Percentiles rank a stretch among this genome's conserved stretches.
phyloP scores from a whole-genome alignment of 1,140 invertebrate genomes.

The Bombus confusus region DNA sequence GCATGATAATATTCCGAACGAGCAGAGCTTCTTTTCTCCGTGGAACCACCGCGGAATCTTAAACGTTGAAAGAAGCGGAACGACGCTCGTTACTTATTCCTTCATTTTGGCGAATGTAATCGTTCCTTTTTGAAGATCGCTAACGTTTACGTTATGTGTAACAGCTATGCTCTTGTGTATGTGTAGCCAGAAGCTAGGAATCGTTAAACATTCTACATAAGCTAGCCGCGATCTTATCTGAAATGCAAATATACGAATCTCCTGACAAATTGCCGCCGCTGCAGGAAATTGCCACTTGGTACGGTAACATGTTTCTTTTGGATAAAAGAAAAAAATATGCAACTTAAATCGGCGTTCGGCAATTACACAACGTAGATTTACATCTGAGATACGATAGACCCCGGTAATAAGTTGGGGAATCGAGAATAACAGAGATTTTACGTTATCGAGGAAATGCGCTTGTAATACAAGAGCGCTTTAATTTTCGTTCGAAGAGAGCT shows the following conservation, averaged over 20 bases:
- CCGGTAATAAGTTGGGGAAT: not conserved
- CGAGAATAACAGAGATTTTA: not conserved
- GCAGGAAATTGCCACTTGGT: no score
- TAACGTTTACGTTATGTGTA: not conserved
- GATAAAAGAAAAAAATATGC: not conserved
- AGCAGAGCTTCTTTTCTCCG: not conserved
- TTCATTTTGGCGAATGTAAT: not conserved
- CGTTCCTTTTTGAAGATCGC: constrained; percentile 3
- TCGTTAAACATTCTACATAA: not conserved
- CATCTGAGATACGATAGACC: not conserved
- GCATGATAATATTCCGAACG: not conserved
- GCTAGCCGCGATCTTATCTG: not conserved
- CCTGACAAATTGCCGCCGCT: not conserved
- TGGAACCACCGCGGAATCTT: not conserved
- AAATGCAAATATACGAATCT: not conserved
- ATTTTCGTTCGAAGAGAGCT: not conserved
- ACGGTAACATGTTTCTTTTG: not conserved
- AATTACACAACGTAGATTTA: not conserved
- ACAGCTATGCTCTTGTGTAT: not conserved
- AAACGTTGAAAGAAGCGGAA: not conserved
- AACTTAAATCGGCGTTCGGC: not conserved
- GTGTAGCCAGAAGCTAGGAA: not conserved
- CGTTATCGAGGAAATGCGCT: not conserved
- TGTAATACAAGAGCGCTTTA: no score
- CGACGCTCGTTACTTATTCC: constrained; percentile 22